Conservation (phyloP, 2,797 vertebrate species). For the Columba guinea region DNA sequence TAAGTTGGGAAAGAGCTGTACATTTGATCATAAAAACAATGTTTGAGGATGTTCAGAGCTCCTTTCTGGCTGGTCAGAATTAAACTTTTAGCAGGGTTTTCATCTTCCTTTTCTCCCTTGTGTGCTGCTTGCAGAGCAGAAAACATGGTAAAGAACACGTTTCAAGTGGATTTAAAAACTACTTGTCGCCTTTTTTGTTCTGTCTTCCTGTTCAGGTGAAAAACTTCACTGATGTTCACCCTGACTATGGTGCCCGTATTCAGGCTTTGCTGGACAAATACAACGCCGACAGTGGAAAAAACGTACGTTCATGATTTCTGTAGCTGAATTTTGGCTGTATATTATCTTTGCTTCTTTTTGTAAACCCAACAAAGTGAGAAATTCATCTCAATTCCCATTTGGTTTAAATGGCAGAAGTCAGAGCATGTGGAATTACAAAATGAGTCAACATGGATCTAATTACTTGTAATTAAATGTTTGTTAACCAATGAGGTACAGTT, state of each 20-base stretch:
- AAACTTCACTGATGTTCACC: conserved; percentile 84
- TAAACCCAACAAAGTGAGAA: neutral
- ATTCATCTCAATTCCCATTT: neutral
- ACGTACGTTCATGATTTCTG: conserved; percentile 70
- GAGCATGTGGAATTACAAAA: neutral
- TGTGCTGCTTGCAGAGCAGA: neutral
- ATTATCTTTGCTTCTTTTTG: neutral
- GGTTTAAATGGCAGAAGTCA: neutral
- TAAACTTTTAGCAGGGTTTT: neutral
- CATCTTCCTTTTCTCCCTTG: neutral
- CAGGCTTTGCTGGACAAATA: conserved; percentile 84
- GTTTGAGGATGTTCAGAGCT: neutral
- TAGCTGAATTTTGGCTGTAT: neutral
- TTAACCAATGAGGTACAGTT: neutral
- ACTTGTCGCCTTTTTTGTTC: neutral
- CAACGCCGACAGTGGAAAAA: conserved; percentile 78
- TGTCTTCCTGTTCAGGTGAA: conserved; percentile 80
- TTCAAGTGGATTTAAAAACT: neutral
- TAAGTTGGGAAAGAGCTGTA: neutral
- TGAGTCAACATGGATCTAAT: neutral
- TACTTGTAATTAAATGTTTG: neutral
- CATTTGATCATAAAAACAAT: neutral
- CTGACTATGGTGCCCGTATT: conserved; percentile 84
- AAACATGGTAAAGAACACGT: neutral
- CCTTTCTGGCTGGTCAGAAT: neutral